Evolutionary conservation across 2,797 vertebrate genomes (phyloP).

Genomic region (Rachycentron canadum): DNA sequence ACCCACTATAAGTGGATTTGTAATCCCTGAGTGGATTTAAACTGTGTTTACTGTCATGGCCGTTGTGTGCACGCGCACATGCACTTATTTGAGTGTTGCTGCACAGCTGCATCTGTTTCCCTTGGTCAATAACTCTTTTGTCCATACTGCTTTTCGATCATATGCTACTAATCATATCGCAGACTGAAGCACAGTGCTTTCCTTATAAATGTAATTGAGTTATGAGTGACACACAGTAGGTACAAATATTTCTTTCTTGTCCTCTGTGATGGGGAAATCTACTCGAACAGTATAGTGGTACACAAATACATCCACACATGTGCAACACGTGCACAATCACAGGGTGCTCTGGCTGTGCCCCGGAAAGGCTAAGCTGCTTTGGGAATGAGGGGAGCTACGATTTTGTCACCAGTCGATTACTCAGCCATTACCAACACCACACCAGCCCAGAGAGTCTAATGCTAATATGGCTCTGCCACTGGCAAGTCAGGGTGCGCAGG

Average conservation of each 20-base stretch:
- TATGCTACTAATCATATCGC: slow-evolving; percentile 48
- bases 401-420: slow-evolving; percentile 78
- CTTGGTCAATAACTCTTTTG: slow-evolving; percentile 53
- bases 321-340: slow-evolving; percentile 51
- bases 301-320: slow-evolving; percentile 47
- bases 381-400: slow-evolving; percentile 67
- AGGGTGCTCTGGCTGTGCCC: slow-evolving; percentile 61
- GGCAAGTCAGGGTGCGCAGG: slow-evolving; percentile 29
- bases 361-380: slow-evolving; percentile 77
- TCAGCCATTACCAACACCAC: slow-evolving; percentile 74
- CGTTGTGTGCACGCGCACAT: slow-evolving; percentile 49
- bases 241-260: slow-evolving; percentile 38
- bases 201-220: slow-evolving; percentile 32
- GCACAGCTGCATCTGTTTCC: slow-evolving; percentile 74
- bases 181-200: slow-evolving; percentile 23
- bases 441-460: slow-evolving; percentile 57
- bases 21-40: slow-evolving; percentile 82
- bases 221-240: slow-evolving; percentile 27
- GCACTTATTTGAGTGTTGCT: slow-evolving; percentile 55
- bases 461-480: slow-evolving; percentile 65
- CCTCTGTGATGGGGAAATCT: slow-evolving; percentile 31
- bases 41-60: slow-evolving; percentile 76
- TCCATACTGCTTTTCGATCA: slow-evolving; percentile 59
- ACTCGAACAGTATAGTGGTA: slow-evolving; percentile 24
- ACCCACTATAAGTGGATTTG: slow-evolving; percentile 84